Conservation (phyloP, 2,113 vertebrate species). For the Phylloscopus trochilus region DNA sequence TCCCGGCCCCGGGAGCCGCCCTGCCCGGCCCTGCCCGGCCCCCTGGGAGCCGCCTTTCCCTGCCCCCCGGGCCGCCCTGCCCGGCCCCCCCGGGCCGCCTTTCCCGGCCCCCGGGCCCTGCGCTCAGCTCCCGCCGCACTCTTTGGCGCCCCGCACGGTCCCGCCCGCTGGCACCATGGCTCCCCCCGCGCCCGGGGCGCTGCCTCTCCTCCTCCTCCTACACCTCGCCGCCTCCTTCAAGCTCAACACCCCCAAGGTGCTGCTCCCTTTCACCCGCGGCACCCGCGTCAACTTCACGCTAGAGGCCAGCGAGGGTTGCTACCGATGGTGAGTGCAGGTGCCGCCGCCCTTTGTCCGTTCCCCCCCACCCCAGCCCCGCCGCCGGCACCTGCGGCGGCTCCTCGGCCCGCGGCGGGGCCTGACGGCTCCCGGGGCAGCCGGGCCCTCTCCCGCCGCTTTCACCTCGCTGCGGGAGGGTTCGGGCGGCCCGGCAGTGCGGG, state of each 20-base stretch:
- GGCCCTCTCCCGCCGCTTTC: background rate
- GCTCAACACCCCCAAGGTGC: constrained; percentile 90
- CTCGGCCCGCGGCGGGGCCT: background rate
- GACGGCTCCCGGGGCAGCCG: background rate
- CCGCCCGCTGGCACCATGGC: constrained; percentile 26
- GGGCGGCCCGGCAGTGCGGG: background rate
- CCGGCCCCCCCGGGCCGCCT: no score
- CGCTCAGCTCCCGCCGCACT: background rate
- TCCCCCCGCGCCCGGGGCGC: background rate
- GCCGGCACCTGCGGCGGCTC: constrained; percentile 5
- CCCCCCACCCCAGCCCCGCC: no score
- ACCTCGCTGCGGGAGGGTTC: background rate
- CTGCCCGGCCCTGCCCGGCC: no score
- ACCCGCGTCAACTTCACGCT: constrained; percentile 89
- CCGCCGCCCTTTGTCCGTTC: background rate
- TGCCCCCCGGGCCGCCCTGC: no score
- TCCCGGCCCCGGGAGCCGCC: no score
- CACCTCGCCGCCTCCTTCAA: constrained; percentile 69
- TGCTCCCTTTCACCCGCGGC: constrained; percentile 85
- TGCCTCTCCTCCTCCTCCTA: background rate
- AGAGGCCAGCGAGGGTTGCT: constrained; percentile 92
- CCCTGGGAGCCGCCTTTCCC: no score
- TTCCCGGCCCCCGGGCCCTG: background rate
- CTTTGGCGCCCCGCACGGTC: background rate
- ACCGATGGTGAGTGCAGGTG: constrained; percentile 87